Percentiles rank a stretch among this genome's conserved stretches.
phyloP scores from a whole-genome alignment of 2,113 vertebrate species.

The Eira barbara region DNA sequence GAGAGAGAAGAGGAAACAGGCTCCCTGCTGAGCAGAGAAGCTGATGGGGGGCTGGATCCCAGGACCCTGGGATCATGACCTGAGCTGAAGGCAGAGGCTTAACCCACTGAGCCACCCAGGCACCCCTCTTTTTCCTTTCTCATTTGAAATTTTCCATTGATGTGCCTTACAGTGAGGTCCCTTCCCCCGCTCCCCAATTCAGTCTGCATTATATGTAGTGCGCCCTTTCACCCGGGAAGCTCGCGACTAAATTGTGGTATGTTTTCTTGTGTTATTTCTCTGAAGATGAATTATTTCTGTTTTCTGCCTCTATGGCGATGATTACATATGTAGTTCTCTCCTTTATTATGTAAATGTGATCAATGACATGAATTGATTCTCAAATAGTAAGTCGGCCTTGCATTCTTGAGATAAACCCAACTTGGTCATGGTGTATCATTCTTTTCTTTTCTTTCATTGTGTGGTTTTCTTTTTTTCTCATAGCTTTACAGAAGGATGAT shows the following conservation, averaged over 20 bases:
- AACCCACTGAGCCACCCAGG: too few relatives aligned
- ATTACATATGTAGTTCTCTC: not conserved
- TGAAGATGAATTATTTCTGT: slow-evolving; percentile 8
- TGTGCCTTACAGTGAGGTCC: not conserved
- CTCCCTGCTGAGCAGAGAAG: too few relatives aligned
- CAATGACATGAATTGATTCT: not conserved
- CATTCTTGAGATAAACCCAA: not conserved
- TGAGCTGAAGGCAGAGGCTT: too few relatives aligned
- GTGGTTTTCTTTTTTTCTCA: not conserved
- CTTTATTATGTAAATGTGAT: slow-evolving; percentile 6
- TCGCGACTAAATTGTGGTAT: not conserved
- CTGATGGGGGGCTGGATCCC: rapidly evolving
- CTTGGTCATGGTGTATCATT: not conserved
- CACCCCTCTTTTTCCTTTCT: not conserved
- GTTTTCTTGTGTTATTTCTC: slow-evolving; percentile 27
- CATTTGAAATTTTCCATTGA: slow-evolving; percentile 14
- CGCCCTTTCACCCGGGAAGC: not conserved
- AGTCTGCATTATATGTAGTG: not conserved
- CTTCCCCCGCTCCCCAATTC: not conserved
- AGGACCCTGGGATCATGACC: too few relatives aligned
- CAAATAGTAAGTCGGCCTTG: not conserved
- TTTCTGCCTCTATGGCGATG: not conserved
- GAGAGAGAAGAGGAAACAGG: too few relatives aligned
- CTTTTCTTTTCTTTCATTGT: not conserved
- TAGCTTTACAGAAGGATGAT: not conserved